Evolutionary conservation across 1,140 invertebrate species (phyloP), one percentile per base, ranked within the genome.

Genomic region (Diabrotica undecimpunctata): DNA sequence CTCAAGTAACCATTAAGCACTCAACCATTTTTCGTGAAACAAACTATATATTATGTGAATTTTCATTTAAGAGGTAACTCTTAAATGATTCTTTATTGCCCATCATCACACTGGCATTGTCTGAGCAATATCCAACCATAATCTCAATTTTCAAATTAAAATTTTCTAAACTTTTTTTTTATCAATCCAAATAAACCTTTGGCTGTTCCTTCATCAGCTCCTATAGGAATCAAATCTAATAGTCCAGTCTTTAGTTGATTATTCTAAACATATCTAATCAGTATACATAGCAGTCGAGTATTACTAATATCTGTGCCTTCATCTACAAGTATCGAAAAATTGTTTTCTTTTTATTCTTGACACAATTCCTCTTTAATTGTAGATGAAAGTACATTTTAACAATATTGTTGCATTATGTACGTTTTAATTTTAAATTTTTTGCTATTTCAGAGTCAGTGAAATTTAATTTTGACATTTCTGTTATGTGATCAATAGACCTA

Each of bases 71-170:
- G 7, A 56, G 36, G 36, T 56, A 35, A 35, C 7, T 56, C 8
- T 56, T 56, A 56, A 56, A 56, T 35, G 55, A 56, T 56, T 56
- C 55, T 35, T 56, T 56, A 35, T 35, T 35, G 8, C 55, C 55
- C 55, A 56, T 56, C 55, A 56, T 35, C 13, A 35, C 55, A 56
- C 14, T 56, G 55, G 55, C 35, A 56, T 56, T 36, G 36, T 56
- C 55, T 35, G 55, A 56, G n/a, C 55, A 56, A 56, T 56, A 56
- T 56, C 55, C 55, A 56, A 56, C 14, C 14, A 56, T 36, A n/a
- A 25, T 56, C 36, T 56, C 55, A 56, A 35, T 35, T 56, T 56
- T 56, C n/a, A 56, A 56, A 56, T 56, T 35, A n/a, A 56, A 56
- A 56, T 14, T 35, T 35, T 56, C 36, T 38, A 56, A 7, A 56